Evolutionary conservation across 2,888 invertebrate species (phyloP).

Genomic region (Shargacucullia verbasci): DNA sequence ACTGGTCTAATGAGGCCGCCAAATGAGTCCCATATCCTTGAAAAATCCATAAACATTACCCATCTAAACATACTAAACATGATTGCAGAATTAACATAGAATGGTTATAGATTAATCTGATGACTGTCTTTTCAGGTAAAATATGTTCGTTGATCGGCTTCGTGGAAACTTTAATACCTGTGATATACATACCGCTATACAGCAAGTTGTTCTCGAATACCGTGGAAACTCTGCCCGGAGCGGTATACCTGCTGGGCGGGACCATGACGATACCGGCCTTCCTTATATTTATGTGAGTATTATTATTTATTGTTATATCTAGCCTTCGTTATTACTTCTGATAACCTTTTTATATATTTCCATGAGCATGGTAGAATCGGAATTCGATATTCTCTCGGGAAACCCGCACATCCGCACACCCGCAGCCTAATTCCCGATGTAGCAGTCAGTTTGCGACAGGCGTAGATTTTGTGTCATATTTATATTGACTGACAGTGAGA

Average conservation of each 20-base stretch:
- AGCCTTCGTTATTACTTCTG: background rate
- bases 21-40: too few relatives aligned
- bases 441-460: too few relatives aligned
- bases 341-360: background rate
- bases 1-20: too few relatives aligned
- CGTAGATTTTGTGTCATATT: too few relatives aligned
- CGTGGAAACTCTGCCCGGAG: conserved; percentile 79
- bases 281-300: conserved; percentile 83
- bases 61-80: too few relatives aligned
- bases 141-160: conserved; percentile 89
- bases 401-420: too few relatives aligned
- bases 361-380: too few relatives aligned
- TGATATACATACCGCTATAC: conserved; percentile 86
- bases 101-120: background rate
- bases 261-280: conserved; percentile 83
- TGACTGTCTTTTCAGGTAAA: conserved; percentile 78
- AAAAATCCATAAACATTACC: too few relatives aligned
- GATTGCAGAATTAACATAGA: too few relatives aligned
- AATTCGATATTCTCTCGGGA: too few relatives aligned
- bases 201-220: conserved; percentile 84
- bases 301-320: background rate
- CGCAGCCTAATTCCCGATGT: too few relatives aligned
- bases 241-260: conserved; percentile 85
- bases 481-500: too few relatives aligned
- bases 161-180: conserved; percentile 86